Evolutionary conservation across 2,797 vertebrate genomes (phyloP), one percentile per base, ranked within the genome.

Genomic region (Halcyon leucocephala): DNA sequence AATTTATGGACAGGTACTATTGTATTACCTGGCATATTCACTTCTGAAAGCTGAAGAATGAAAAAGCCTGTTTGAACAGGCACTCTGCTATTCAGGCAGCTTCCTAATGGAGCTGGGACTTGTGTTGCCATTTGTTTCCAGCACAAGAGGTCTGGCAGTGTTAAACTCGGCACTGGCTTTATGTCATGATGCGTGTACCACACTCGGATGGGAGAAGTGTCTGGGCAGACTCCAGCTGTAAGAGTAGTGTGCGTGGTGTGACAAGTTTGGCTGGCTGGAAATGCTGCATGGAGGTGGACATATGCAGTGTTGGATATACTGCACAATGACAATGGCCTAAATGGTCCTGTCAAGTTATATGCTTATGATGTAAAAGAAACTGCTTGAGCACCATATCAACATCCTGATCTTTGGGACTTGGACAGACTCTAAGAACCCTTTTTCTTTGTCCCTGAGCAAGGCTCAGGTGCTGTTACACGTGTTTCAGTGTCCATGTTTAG

Each of bases 171-270:
- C 52, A 2, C 31, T 17, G 44, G 39, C 14, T 42, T 62, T 28
- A 1, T 2, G 8, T 6, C 26, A 18, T 7, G n/a, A 14, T 4
- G 19, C 0, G 0, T 22, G 19, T 33, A 42, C 14, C 0, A 0
- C 0, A 1, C 57, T 65, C 0, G 2, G 46, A 67, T 71, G 33
- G 2, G 46, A 37, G 22, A 66, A 33, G 33, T 1, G 2, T 11
- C 29, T 3, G 3, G 26, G 37, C 0, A 3, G 33, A n/a, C 79
- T 90, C 31, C 64, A 54, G 8, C 60, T 77, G 21, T 29, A 26
- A 7, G 42, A 62, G 39, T 1, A 70, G 16, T 0, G 0, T 7
- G 18, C 26, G 37, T 74, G 37, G 9, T 21, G 15, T 7, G n/a
- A 49, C 37, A 37, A 0, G 8, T 16, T 16, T 31, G 39, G 16